Evolutionary conservation across 2,888 invertebrate genomes (phyloP).

Genomic region (Lymantria monacha): DNA sequence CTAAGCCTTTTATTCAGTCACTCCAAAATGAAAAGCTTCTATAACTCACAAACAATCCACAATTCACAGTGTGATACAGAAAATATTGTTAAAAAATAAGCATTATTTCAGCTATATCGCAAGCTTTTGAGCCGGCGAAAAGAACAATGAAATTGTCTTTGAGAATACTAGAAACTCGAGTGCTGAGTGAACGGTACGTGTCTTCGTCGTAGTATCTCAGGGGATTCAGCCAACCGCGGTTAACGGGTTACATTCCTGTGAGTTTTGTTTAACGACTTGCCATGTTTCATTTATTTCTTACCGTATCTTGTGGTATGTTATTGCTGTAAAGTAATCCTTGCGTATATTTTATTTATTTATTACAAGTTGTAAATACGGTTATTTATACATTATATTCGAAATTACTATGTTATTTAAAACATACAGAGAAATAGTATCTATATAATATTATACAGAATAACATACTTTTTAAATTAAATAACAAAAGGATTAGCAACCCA

Average conservation of each 20-base stretch:
- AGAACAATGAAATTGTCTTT: slow-evolving; percentile 67
- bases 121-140: slow-evolving; percentile 37
- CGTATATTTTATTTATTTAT: background rate
- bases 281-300: slow-evolving; percentile 51
- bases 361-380: background rate
- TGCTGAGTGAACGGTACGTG: slow-evolving; percentile 69
- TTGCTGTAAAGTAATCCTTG: slow-evolving; percentile 15
- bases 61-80: slow-evolving; percentile 2
- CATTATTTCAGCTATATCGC: slow-evolving; percentile 54
- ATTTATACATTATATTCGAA: background rate
- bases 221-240: slow-evolving; percentile 53
- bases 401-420: background rate
- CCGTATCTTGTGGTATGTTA: slow-evolving; percentile 24
- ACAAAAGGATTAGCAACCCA: too few species aligned
- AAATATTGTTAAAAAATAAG: slow-evolving; percentile 46
- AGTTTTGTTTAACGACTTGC: slow-evolving; percentile 49
- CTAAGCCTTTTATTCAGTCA: too few species aligned
- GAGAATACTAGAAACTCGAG: slow-evolving; percentile 58
- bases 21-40: too few species aligned
- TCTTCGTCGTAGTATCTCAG: slow-evolving; percentile 46
- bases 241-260: slow-evolving; percentile 61
- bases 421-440: background rate
- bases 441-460: too few species aligned
- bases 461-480: too few species aligned
- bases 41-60: too few species aligned